Evolutionary conservation across 2,888 invertebrate species (phyloP), one percentile per base, ranked within the genome.

Genomic region (Drosophila borealis): DNA sequence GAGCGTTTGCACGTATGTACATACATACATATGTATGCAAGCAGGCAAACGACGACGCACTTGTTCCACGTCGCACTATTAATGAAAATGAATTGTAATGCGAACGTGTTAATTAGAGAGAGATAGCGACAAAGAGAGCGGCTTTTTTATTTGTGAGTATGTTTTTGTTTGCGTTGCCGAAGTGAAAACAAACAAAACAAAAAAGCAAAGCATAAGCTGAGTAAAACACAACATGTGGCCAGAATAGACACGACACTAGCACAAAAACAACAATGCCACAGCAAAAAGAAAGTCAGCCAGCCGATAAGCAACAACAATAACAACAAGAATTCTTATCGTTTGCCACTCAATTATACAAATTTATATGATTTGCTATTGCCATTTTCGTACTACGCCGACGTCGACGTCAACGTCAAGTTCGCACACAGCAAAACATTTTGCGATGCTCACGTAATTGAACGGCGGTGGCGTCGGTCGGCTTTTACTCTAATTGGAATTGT

Each of bases 401-500:
- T 37, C 34, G 33, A 10, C 45, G 25, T 49, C 29, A 34, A 14
- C 39, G 49, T 45, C 55, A 49, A 13, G 36, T 37, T 10, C 51
- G 39, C 42, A 59, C 41, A 46, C 41, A 56, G 50, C 48, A 45
- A 51, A 65, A 44, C 42, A 46, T 72, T 60, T 72, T 34, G 61
- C 61, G 57, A 29, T 44, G 82, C 73, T 81, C 81, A 75, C 88
- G 81, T 88, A 81, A 89, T 88, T 82, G 71, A 82, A 82, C 70
- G 83, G 64, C 59, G 72, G n/a, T 49, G 50, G 70, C 59, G 50
- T 60, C 54, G 53, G 19, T 21, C 60, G 74, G 75, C 70, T 76
- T 71, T 82, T 76, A 80, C 73, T 89, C 88, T 88, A 82, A 88
- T 89, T 84, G 85, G 85, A 87, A 88, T 81, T 88, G 81, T 82